These are phyloP conservation scores for Artibeus jamaicensis DNA, from an alignment of 2,797 vertebrate genomes.

Conservation along the genomic window DNA sequence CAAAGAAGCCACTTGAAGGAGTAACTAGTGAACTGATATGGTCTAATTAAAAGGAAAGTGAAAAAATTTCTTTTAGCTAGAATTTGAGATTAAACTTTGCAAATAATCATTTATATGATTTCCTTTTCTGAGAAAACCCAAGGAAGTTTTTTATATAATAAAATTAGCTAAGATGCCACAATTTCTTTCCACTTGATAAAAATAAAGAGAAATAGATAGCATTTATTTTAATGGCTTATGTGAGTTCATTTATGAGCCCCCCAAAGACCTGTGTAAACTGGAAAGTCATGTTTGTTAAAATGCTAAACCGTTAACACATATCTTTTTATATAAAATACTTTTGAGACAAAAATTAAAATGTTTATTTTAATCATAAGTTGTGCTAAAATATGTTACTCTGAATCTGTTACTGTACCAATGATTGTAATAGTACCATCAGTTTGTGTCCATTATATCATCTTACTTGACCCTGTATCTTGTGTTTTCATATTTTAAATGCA, in stretches of 20 bases:
- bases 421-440: background rate
- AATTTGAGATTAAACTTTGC: constrained; percentile 8
- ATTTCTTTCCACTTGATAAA: background rate
- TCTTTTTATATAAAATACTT: background rate
- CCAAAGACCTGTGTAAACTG: background rate
- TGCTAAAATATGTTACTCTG: background rate
- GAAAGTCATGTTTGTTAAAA: background rate
- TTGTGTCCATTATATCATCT: constrained; percentile 3
- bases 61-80: background rate
- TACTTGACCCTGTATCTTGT: constrained; percentile 34
- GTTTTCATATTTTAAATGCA: constrained; percentile 10
- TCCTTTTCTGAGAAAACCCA: background rate
- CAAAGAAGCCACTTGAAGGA: background rate
- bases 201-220: background rate
- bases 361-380: background rate
- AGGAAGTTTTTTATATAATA: background rate
- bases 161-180: background rate
- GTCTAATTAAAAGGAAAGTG: background rate
- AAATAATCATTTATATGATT: background rate
- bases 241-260: background rate
- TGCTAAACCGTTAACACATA: background rate
- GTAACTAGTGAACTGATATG: background rate
- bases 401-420: background rate
- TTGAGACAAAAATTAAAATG: background rate
- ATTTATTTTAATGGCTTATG: background rate